Percentiles rank a stretch among this genome's conserved stretches.
Conservation (phyloP, 2,113 vertebrate genomes). For the Limnothrissa miodon region DNA sequence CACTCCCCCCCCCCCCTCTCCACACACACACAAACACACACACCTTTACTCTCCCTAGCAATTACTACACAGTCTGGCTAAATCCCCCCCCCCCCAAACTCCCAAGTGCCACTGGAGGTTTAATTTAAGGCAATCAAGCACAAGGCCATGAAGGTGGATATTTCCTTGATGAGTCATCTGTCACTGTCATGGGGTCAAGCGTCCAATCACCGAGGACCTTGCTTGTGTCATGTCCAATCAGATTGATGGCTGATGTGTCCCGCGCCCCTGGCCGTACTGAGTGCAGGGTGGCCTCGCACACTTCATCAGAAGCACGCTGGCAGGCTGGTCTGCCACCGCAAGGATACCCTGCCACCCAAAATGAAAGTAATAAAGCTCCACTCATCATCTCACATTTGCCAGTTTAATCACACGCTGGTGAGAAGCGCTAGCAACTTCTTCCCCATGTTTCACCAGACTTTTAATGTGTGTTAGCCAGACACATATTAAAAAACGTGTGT, state of each 20-base stretch:
- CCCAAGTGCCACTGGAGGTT: constrained; percentile 42
- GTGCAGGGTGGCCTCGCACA: neutral
- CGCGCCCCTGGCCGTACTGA: neutral
- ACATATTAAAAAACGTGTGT: too few species aligned
- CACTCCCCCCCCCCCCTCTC: neutral
- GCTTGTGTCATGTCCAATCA: constrained; percentile 54
- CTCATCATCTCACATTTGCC: neutral
- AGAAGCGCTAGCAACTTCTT: neutral
- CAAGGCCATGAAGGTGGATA: constrained; percentile 36
- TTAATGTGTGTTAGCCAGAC: neutral
- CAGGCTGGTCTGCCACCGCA: neutral
- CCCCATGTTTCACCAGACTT: neutral
- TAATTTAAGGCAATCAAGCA: constrained; percentile 53
- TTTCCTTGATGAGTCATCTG: constrained; percentile 57
- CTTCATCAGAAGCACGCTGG: neutral
- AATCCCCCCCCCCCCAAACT: neutral
- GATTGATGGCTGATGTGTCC: constrained; percentile 53
- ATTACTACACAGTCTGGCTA: neutral
- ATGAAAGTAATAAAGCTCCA: neutral
- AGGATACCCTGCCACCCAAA: neutral
- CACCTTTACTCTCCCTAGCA: neutral
- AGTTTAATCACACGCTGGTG: neutral
- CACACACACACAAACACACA: neutral
- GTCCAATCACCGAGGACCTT: constrained; percentile 68
- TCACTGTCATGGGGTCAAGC: constrained; percentile 63